A percentile compares a stretch with the other conserved stretches of the same genome.
Conservation (phyloP, 2,113 vertebrate genomes). For the Triplophysa dalaica region DNA sequence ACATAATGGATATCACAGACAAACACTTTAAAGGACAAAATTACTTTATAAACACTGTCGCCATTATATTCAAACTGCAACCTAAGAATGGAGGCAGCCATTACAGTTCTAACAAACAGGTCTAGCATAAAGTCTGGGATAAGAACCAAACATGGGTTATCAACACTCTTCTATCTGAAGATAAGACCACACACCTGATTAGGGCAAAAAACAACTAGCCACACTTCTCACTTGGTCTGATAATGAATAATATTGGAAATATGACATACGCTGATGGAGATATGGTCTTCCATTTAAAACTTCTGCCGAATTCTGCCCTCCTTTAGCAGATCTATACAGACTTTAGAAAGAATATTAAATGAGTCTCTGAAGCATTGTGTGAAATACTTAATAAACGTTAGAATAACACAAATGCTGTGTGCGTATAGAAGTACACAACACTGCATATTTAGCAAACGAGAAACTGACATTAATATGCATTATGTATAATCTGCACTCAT, state of each 20-base stretch:
- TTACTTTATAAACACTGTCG: too few relatives aligned
- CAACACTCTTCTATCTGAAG: neutral
- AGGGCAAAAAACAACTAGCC: slow-evolving; percentile 3
- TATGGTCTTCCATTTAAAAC: neutral
- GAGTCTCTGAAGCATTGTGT: too few relatives aligned
- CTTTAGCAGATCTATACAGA: neutral
- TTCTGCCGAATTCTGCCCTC: neutral
- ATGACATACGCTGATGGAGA: neutral
- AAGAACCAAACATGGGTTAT: neutral
- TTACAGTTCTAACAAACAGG: neutral
- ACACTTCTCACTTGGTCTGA: slow-evolving; percentile 2
- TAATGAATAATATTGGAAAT: neutral
- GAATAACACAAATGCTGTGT: too few relatives aligned
- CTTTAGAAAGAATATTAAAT: neutral
- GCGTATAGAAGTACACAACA: too few relatives aligned
- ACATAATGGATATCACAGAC: neutral
- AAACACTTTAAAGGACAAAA: neutral
- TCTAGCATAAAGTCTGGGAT: neutral
- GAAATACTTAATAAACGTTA: neutral
- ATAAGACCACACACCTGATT: neutral
- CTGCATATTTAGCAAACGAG: neutral
- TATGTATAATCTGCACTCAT: neutral
- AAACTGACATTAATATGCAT: neutral
- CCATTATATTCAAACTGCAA: too few relatives aligned
- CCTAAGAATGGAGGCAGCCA: too few relatives aligned